Evolutionary conservation across 2,888 invertebrate genomes (phyloP), one percentile per base, ranked within the genome.

Genomic region (Drosophila mimetica): DNA sequence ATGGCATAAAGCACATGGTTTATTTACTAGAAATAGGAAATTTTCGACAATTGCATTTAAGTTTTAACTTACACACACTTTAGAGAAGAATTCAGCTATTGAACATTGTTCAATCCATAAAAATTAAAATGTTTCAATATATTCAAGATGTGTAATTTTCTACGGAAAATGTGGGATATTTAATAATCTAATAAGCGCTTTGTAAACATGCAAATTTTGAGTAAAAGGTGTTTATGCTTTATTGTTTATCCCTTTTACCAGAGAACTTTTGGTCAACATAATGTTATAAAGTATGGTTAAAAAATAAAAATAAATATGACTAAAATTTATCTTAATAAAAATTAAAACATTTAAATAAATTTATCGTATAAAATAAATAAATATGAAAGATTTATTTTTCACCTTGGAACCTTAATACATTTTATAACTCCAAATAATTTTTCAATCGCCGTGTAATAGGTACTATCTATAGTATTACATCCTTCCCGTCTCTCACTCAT

Each of bases 401-500:
- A 1, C 1, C 2, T 0, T 4, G 1, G 2, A 16, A 7, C 37
- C 1, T 16, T 0, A n/a, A 14, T 36, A 2, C 3, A 36, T 8
- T 36, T 7, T 14, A 8, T 25, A 16, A 14, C n/a, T n/a, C 13
- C 7, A n/a, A 42, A 44, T 22, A 14, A 9, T 1, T 39, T 5
- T 4, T 25, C 25, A 7, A 18, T 37, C 16, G 9, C 11, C 11
- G 4, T 8, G 5, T 18, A 39, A 11, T 11, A 39, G 11, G 5
- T 25, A 14, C 42, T 11, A 30, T 7, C n/a, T 37, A 58, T 46
- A 58, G 39, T 25, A 32, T 47, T 32, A 46, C 30, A 39, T 47
- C 60, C 60, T 61, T 61, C 46, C 60, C 5, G n/a, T 8, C n/a
- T 46, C 39, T 9, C 37, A 61, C 22, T 37, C 37, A 58, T 58